These are phyloP conservation scores for Danaus plexippus DNA, from an alignment of 1,140 invertebrate genomes.

Conservation along the genomic window DNA sequence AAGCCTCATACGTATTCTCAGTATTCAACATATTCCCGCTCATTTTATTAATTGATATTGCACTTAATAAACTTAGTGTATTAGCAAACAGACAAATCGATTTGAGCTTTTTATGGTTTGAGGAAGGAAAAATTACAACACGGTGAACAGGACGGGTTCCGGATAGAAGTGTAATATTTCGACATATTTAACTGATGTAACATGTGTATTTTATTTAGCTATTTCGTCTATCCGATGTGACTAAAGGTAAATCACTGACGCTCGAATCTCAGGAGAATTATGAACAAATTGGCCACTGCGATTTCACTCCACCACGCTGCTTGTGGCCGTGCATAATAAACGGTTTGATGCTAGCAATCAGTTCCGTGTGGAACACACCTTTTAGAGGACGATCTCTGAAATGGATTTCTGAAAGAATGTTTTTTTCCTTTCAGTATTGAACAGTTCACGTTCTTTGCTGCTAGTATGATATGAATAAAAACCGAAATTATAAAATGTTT, in stretches of 20 bases:
- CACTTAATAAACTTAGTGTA: too few relatives aligned
- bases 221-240: neutral
- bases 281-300: constrained; percentile 25
- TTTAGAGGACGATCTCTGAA: neutral
- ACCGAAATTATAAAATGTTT: too few relatives aligned
- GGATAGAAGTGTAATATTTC: too few relatives aligned
- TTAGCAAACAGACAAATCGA: too few relatives aligned
- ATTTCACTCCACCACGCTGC: constrained; percentile 17
- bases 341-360: constrained; percentile 10
- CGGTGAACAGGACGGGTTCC: too few relatives aligned
- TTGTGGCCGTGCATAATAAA: constrained; percentile 19
- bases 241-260: constrained; percentile 24
- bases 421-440: too few relatives aligned
- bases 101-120: too few relatives aligned
- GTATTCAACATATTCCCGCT: constrained; percentile 9
- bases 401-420: too few relatives aligned
- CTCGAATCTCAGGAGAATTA: constrained; percentile 21
- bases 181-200: neutral
- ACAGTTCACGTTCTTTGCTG: too few relatives aligned
- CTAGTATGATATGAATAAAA: too few relatives aligned
- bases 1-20: constrained; percentile 27
- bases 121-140: too few relatives aligned
- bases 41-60: constrained; percentile 7
- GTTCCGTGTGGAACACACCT: neutral
- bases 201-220: neutral